Evolutionary conservation across 2,888 invertebrate species (phyloP), one percentile per base, ranked within the genome.

Genomic region (Drosophila borealis): DNA sequence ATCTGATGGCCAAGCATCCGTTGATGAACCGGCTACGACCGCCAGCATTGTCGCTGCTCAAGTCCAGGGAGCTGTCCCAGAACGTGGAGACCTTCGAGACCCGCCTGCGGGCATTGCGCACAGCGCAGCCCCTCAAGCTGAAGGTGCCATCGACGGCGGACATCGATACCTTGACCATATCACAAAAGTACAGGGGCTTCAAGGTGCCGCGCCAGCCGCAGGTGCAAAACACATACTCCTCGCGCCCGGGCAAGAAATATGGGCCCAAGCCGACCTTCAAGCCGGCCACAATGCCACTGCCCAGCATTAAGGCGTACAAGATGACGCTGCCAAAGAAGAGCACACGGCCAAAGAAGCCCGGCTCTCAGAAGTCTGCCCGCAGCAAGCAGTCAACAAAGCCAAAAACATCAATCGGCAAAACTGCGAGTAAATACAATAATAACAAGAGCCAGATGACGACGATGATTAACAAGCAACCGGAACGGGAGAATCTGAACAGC

Each of bases 401-500:
- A 13, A 13, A 13, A 13, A 1, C 13, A 37, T 21, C n/a, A n/a
- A n/a, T n/a, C n/a, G n/a, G 4, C 11, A 36, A 1, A 13, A 4
- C 1, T 9, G 9, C 2, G 25, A 6, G 2, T 1, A 11, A 36
- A 3, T 1, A 11, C 11, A 13, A 13, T 3, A 36, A 36, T 3
- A 36, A 36, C 0, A 36, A 36, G 0, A 13, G 13, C 3, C 3
- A 11, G 0, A 3, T 34, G 36, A 17, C 17, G 17, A 17, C 17
- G 11, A 2, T 25, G 37, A 2, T 39, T 14, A n/a, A 1, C n/a
- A 13, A 17, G 0, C 9, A 14, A 0, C 34, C 42, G 11, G 67
- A 71, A 17, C 59, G 14, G 1, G 34, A 48, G 4, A 14, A 48
- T 14, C 50, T 71, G 0, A 48, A 21, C 8, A 13, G 42, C 10